Conservation (phyloP, 35 echinoderm and acorn worm species). For the Antedon bifida region DNA sequence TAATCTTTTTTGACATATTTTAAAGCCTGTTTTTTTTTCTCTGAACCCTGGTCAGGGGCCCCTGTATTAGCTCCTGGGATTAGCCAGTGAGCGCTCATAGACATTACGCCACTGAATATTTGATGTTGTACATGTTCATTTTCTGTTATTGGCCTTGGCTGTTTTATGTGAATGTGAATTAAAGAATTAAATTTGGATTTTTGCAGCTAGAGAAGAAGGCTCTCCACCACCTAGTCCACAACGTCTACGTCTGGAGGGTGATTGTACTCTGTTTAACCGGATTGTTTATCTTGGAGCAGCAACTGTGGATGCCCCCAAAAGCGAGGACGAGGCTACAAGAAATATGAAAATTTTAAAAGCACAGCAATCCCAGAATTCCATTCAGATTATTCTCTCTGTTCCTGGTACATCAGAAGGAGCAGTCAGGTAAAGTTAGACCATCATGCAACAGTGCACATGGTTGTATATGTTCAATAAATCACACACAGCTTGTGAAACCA, state of each 20-base stretch:
- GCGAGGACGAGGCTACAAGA: conserved; percentile 62
- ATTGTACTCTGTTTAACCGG: conserved; percentile 65
- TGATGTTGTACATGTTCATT: no score
- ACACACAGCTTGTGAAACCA: no score
- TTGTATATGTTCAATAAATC: no score
- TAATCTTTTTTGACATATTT: no score
- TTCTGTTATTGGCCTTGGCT: no score
- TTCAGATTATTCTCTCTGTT: conserved; percentile 79
- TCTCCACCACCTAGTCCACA: neutral
- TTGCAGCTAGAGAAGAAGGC: neutral
- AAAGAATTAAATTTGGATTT: no score
- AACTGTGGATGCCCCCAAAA: conserved; percentile 83
- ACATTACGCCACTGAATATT: no score
- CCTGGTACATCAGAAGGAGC: conserved; percentile 88
- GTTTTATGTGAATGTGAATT: no score
- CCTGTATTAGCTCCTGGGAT: no score
- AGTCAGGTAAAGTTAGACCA: conserved; percentile 44
- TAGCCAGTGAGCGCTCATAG: no score
- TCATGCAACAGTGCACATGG: neutral
- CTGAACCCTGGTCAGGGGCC: no score
- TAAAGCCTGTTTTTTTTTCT: no score
- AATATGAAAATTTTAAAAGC: conserved; percentile 88
- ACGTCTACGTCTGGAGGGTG: conserved; percentile 49
- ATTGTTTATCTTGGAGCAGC: conserved; percentile 96
- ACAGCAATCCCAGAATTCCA: conserved; percentile 68